These are phyloP conservation scores for Sisor rabdophorus DNA, from an alignment of 2,113 vertebrate species.

Conservation along the genomic window DNA sequence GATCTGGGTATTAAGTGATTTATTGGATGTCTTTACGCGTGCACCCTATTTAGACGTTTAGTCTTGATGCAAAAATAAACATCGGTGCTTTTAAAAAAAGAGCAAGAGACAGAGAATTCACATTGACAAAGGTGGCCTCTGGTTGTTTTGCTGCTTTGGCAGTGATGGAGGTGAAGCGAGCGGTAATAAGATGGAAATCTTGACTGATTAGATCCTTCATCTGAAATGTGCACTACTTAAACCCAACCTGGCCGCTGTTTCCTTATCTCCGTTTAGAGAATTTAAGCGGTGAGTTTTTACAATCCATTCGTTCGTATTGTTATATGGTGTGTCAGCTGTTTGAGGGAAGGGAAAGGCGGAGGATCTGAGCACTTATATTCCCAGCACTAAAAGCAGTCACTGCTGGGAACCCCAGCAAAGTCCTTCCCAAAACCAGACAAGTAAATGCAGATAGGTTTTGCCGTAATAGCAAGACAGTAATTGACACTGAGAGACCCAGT, in stretches of 20 bases:
- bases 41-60: conserved; percentile 45
- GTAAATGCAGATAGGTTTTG: neutral
- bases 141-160: conserved; percentile 57
- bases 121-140: conserved; percentile 59
- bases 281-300: neutral
- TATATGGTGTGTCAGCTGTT: neutral
- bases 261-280: neutral
- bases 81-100: conserved; percentile 32
- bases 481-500: too few relatives aligned
- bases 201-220: conserved; percentile 59
- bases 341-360: too few relatives aligned
- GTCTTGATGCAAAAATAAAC: conserved; percentile 49
- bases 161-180: conserved; percentile 57
- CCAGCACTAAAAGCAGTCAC: too few relatives aligned
- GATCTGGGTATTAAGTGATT: conserved; percentile 47
- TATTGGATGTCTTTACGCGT: conserved; percentile 43
- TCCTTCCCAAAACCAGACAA: too few relatives aligned
- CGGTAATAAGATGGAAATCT: conserved; percentile 62
- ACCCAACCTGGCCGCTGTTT: conserved; percentile 48
- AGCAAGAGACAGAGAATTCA: conserved; percentile 20
- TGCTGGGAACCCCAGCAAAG: too few relatives aligned
- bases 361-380: too few relatives aligned
- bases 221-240: conserved; percentile 48
- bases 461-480: neutral
- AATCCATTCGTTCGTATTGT: neutral